Percentiles rank a stretch among this genome's conserved stretches.
Conservation (phyloP, 2,797 vertebrate genomes). For the Ataeniobius toweri region DNA sequence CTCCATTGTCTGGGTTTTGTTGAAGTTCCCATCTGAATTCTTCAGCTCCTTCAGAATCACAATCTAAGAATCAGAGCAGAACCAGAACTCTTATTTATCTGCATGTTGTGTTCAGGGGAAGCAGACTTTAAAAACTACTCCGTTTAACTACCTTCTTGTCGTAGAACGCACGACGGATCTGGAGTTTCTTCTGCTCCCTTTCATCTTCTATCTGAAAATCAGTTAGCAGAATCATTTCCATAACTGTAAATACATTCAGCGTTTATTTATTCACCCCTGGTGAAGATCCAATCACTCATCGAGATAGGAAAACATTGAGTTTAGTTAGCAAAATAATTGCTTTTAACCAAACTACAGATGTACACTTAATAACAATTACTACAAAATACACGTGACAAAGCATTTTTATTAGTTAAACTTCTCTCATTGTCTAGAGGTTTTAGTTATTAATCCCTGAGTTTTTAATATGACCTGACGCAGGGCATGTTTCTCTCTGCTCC, state of each 20-base stretch:
- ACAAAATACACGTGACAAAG: not conserved
- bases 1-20: constrained; percentile 89
- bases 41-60: constrained; percentile 93
- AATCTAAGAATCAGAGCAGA: constrained; percentile 73
- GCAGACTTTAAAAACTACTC: not conserved
- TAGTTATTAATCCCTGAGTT: too few species aligned
- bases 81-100: not conserved
- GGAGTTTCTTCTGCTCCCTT: constrained; percentile 79
- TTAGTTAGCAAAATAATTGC: not conserved
- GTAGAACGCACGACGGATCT: constrained; percentile 86
- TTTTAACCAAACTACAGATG: not conserved
- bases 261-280: not conserved
- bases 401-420: not conserved
- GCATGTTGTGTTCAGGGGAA: not conserved
- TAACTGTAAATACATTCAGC: not conserved
- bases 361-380: not conserved
- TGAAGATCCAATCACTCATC: not conserved
- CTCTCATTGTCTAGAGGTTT: not conserved
- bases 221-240: not conserved
- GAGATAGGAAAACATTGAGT: not conserved
- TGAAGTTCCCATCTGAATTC: constrained; percentile 89
- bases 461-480: too few species aligned
- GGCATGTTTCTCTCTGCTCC: too few species aligned
- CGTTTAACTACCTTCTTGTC: constrained; percentile 88
- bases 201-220: constrained; percentile 90